A percentile compares a stretch with the other conserved stretches of the same genome.
Evolutionary conservation across 1,140 invertebrate species (phyloP).

Genomic region (Pseudachorutes palmiensis): DNA sequence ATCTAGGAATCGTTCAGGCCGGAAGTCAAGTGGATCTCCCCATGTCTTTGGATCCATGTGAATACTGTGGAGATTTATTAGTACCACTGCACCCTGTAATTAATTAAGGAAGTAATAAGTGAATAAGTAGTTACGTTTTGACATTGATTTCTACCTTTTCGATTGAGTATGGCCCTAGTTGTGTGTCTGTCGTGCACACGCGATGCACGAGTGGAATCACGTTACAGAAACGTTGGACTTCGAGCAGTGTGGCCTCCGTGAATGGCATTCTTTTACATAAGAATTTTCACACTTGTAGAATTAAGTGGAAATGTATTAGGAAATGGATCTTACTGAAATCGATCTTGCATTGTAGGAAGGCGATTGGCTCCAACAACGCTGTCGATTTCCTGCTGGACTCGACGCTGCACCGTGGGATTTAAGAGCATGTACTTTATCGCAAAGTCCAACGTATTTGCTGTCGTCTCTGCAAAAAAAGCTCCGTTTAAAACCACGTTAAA

Average conservation of each 20-base stretch:
- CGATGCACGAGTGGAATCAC: constrained; percentile 69
- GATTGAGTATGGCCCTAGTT: constrained; percentile 60
- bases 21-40: constrained; percentile 60
- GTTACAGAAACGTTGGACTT: constrained; percentile 67
- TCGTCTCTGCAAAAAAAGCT: constrained; percentile 24
- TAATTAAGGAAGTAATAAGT: background rate
- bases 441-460: constrained; percentile 42
- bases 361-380: constrained; percentile 38
- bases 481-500: background rate
- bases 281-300: constrained; percentile 11
- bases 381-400: constrained; percentile 48
- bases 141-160: constrained; percentile 54
- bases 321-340: constrained; percentile 7
- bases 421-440: constrained; percentile 45
- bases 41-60: constrained; percentile 63
- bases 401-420: constrained; percentile 45
- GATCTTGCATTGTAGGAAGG: constrained; percentile 25
- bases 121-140: background rate
- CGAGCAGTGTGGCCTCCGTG: constrained; percentile 64
- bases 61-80: constrained; percentile 67
- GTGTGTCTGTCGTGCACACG: constrained; percentile 61
- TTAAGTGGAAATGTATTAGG: background rate
- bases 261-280: constrained; percentile 59
- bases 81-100: constrained; percentile 64
- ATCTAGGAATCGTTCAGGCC: constrained; percentile 67